Evolutionary conservation across 2,113 vertebrate genomes (phyloP).

Genomic region (Genyomyrus donnyi): DNA sequence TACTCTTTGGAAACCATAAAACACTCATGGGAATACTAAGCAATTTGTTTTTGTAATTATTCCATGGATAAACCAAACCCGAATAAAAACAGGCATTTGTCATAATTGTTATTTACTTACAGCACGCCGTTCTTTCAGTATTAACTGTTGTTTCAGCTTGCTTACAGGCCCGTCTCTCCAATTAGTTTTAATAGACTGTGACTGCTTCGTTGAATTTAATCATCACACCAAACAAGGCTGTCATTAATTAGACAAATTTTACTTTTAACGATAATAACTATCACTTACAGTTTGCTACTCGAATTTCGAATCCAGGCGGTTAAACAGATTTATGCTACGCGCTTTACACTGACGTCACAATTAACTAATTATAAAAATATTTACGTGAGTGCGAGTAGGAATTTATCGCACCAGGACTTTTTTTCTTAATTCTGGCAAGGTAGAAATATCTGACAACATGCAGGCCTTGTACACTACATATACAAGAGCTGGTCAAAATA

Average conservation of each 20-base stretch:
- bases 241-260: background rate
- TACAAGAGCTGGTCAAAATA: background rate
- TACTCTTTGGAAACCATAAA: background rate
- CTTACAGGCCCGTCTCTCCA: background rate
- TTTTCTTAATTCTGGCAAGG: background rate
- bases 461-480: background rate
- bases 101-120: background rate
- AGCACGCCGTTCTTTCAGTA: background rate
- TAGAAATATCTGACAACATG: background rate
- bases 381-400: background rate
- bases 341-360: background rate
- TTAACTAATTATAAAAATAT: constrained; percentile 3
- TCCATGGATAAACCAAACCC: background rate
- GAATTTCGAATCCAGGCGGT: background rate
- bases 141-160: background rate
- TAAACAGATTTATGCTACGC: background rate
- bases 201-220: background rate
- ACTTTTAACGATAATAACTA: background rate
- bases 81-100: background rate
- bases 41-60: background rate
- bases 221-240: background rate
- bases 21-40: background rate
- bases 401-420: background rate
- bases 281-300: background rate
- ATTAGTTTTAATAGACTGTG: background rate